Evolutionary conservation across 2,888 invertebrate genomes (phyloP), one percentile per base, ranked within the genome.

Genomic region (Diarsia dahlii): DNA sequence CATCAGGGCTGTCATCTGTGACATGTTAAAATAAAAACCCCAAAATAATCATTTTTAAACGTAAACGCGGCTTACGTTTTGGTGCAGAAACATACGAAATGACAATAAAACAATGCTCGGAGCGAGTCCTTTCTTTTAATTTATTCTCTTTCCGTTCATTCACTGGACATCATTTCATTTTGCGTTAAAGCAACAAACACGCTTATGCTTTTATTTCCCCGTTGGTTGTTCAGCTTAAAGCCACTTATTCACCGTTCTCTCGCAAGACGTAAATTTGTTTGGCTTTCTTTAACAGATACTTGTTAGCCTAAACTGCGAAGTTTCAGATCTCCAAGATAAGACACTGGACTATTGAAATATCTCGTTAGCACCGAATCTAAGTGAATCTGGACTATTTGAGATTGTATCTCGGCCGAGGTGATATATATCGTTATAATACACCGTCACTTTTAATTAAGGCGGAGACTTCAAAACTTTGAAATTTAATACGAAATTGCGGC

Each of bases 151-250:
- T 93, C 90, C 90, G 91, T 90, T 91, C 89, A 88, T 70, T 80
- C 87, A 90, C 90, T 92, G 92, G 92, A 93, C 92, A 92, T 94
- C 93, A 94, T 94, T 94, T 93, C 89, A 92, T 94, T 94, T 92
- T 91, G 90, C 88, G 90, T 91, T 92, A 90, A 93, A 92, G 91
- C 91, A 93, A 95, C 93, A 94, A 93, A 95, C 94, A 94, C 91
- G 93, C 91, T 93, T 94, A 93, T 93, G 93, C 93, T 94, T 94
- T 95, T 94, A 95, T 93, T 93, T 89, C 89, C 89, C 89, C 89
- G 82, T 84, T 83, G 89, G 89, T 89, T 88, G 90, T 92, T 92
- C 90, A 90, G 88, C 87, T 89, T 89, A 76, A 74, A 85, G 84
- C 87, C 85, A 89, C 90, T 86, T 88, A 91, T 92, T 91, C 89